A percentile compares a stretch with the other conserved stretches of the same genome.
Conservation (phyloP, 2,113 vertebrate genomes). For the Pachypanchax playfairii region DNA sequence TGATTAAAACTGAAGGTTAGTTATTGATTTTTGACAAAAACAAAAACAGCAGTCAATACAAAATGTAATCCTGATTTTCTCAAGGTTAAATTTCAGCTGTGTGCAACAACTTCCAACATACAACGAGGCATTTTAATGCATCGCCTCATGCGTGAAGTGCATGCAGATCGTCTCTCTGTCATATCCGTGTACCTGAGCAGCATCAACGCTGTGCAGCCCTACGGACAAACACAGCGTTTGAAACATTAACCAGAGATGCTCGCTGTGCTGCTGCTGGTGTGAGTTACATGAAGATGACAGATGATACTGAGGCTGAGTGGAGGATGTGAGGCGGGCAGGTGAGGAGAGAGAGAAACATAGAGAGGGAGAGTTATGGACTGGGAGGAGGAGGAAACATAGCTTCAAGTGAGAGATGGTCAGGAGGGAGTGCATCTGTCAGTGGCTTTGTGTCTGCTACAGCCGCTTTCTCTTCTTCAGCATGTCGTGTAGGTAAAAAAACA, state of each 20-base stretch:
- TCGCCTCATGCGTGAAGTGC: not conserved
- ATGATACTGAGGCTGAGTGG: slow-evolving; percentile 53
- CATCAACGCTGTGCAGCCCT: not conserved
- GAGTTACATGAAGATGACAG: slow-evolving; percentile 82
- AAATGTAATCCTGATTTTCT: too few species aligned
- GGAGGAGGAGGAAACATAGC: slow-evolving; percentile 30
- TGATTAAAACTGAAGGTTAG: too few species aligned
- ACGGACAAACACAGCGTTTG: slow-evolving; percentile 53
- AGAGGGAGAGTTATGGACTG: slow-evolving; percentile 23
- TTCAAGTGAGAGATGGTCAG: slow-evolving; percentile 83
- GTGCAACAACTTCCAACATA: too few species aligned
- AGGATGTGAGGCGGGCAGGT: slow-evolving; percentile 34
- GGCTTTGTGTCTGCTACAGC: slow-evolving; percentile 92
- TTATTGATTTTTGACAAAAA: too few species aligned
- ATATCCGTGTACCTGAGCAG: not conserved
- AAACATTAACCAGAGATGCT: slow-evolving; percentile 61
- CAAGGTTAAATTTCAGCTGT: not conserved
- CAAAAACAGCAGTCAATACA: too few species aligned
- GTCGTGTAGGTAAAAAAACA: slow-evolving; percentile 88
- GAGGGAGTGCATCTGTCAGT: slow-evolving; percentile 93
- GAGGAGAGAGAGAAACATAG: slow-evolving; percentile 26
- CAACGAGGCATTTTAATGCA: too few species aligned
- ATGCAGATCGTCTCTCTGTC: not conserved
- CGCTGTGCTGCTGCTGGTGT: slow-evolving; percentile 75
- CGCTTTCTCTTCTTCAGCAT: slow-evolving; percentile 91